Evolutionary conservation across 2,888 invertebrate genomes (phyloP).

Genomic region (Leucoptera coffeella): DNA sequence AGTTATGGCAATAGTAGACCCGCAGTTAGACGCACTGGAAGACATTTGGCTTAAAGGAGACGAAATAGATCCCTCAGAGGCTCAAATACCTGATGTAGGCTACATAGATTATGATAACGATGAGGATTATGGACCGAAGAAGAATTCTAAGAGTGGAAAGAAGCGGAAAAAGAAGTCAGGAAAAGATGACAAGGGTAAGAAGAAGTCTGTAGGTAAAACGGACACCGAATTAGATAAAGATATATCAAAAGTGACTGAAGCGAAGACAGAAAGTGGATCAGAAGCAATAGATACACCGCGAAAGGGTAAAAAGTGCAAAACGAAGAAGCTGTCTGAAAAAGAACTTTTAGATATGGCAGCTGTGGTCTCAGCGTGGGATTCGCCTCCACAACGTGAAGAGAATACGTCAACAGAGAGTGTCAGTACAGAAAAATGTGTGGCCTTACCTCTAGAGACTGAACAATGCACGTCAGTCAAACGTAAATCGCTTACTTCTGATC

Average conservation of each 20-base stretch:
- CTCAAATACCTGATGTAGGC: constrained; percentile 36
- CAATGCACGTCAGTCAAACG: constrained; percentile 6
- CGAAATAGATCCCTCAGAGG: constrained; percentile 60
- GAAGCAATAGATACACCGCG: constrained; percentile 1
- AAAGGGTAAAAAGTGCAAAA: constrained; percentile 15
- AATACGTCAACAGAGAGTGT: too few relatives aligned
- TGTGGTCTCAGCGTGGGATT: constrained; percentile 28
- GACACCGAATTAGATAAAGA: constrained; percentile 10
- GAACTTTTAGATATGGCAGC: constrained; percentile 26
- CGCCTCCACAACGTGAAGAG: constrained; percentile 29
- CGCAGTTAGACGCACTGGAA: constrained; percentile 66
- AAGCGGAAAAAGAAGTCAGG: constrained; percentile 19
- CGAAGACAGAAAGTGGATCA: too few relatives aligned
- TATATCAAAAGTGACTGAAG: too few relatives aligned
- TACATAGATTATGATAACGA: constrained; percentile 43
- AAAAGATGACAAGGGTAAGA: constrained; percentile 16
- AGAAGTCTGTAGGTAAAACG: constrained; percentile 9
- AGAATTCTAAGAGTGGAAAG: constrained; percentile 15
- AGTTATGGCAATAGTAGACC: constrained; percentile 49
- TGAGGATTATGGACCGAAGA: constrained; percentile 31
- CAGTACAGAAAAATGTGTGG: constrained; percentile 1
- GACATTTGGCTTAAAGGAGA: constrained; percentile 78
- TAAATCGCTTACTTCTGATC: background rate
- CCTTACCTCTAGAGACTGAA: background rate
- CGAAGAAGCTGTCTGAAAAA: constrained; percentile 26